phyloP scores from a whole-genome alignment of 2,113 vertebrate species.

The Anser brachyrhynchus region DNA sequence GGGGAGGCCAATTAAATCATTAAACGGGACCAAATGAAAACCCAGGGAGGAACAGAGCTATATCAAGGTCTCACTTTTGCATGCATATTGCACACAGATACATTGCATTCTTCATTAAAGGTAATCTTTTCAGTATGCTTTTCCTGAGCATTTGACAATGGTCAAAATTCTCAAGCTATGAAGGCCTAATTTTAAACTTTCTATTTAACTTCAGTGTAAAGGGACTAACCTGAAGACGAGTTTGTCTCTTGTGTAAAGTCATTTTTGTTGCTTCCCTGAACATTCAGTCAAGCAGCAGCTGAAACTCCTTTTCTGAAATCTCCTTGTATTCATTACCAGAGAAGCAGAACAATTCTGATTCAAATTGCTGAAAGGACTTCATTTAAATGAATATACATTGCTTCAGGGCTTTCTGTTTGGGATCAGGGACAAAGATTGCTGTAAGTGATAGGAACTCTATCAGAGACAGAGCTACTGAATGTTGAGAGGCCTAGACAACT shows the following conservation, averaged over 20 bases:
- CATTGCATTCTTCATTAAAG: not conserved
- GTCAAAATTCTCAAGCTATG: not conserved
- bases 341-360: slow-evolving; percentile 14
- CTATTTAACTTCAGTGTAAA: not conserved
- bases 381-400: slow-evolving; percentile 15
- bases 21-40: not conserved
- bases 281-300: slow-evolving; percentile 13
- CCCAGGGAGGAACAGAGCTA: not conserved
- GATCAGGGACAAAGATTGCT: not conserved
- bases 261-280: not conserved
- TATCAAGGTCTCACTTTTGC: not conserved
- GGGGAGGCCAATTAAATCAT: not conserved
- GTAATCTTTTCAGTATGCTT: not conserved
- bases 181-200: not conserved
- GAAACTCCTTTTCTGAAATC: slow-evolving; percentile 1
- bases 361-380: not conserved
- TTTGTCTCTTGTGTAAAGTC: not conserved
- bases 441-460: not conserved
- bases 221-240: not conserved
- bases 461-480: not conserved
- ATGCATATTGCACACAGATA: fast-evolving
- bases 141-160: not conserved
- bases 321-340: slow-evolving; percentile 24
- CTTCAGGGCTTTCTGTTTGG: not conserved
- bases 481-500: not conserved